Base-by-base conservation (phyloP, 2,113 vertebrate genomes). In the Crotophaga sulcirostris region DNA sequence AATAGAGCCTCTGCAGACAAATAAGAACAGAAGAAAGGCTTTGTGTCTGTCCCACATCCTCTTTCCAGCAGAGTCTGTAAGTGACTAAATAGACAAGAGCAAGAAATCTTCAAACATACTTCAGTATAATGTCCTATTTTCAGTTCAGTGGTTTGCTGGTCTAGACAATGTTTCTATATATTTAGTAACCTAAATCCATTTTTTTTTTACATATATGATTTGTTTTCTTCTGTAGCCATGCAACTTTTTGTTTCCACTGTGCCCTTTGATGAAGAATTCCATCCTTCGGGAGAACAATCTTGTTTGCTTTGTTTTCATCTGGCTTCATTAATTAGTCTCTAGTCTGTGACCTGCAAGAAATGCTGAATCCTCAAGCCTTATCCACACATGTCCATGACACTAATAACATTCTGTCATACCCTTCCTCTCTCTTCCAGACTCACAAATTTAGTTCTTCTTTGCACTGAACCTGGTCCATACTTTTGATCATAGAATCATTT, bases 311-410 rank as follows among this genome's bases (percentile, higher is more conserved):
- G 40, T 59, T 96, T 67, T 75, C 34, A 52, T 55, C 47, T 78
- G 34, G 5, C 5, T 75, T 75, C 47, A 73, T 84, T 54, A 73
- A 26, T 52, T 76, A 42, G 8, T 16, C 13, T 54, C 59, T 84
- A 55, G 13, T 55, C 28, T 68, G 33, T 83, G n/a, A 42, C 16
- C 11, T 64, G 14, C 16, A 76, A 76, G 17, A 72, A 90, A 68
- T 31, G 16, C 28, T 82, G 55, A 64, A 44, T 83, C 16, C 15
- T 83, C 24, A 86, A 56, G 33, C 38, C 20, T 23, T 64, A 52
- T 25, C 4, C 7, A 64, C 17, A 40, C 16, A 11, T 7, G 6
- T 45, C 18, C 0, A 0, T 64, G 38, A 45, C 23, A 51, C 11
- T 79, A 52, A 63, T 51, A 55, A 5, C 1, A 2, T 11, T 64